phyloP scores from a whole-genome alignment of 2,113 vertebrate genomes.

The Delphinapterus leucas region DNA sequence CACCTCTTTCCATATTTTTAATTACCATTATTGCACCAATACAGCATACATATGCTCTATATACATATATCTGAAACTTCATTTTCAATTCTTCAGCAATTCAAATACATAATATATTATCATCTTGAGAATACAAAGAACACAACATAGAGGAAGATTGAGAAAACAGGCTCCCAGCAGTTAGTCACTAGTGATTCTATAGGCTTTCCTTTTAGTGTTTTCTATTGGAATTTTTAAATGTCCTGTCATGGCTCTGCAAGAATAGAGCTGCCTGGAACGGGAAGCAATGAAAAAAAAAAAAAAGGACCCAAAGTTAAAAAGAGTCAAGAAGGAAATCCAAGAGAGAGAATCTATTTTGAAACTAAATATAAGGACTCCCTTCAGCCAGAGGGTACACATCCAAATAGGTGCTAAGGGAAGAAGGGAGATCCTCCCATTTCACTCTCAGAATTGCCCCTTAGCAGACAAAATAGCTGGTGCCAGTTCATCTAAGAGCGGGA shows the following conservation, averaged over 20 bases:
- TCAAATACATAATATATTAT: slow-evolving; percentile 87
- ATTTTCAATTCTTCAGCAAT: slow-evolving; percentile 80
- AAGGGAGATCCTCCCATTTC: neutral
- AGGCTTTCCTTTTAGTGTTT: slow-evolving; percentile 70
- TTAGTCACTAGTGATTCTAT: slow-evolving; percentile 72
- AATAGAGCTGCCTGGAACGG: slow-evolving; percentile 53
- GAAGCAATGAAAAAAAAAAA: slow-evolving; percentile 6
- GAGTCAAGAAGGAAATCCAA: neutral
- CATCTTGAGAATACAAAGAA: slow-evolving; percentile 82
- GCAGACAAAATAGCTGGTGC: neutral
- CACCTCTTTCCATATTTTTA: slow-evolving; percentile 79
- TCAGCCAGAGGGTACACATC: neutral
- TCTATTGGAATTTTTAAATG: slow-evolving; percentile 75
- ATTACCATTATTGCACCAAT: slow-evolving; percentile 84
- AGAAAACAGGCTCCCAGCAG: slow-evolving; percentile 77
- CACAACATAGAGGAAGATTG: slow-evolving; percentile 76
- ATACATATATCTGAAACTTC: slow-evolving; percentile 82
- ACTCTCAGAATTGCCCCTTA: neutral
- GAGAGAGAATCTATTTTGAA: neutral
- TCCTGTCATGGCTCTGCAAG: slow-evolving; percentile 63
- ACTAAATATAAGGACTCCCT: slow-evolving; percentile 9
- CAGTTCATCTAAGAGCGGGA: neutral
- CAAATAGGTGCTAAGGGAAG: neutral
- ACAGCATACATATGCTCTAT: slow-evolving; percentile 85
- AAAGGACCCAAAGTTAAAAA: slow-evolving; percentile 60